Conservation (phyloP, 2,888 invertebrate species). For the Drosophila setosimentum region DNA sequence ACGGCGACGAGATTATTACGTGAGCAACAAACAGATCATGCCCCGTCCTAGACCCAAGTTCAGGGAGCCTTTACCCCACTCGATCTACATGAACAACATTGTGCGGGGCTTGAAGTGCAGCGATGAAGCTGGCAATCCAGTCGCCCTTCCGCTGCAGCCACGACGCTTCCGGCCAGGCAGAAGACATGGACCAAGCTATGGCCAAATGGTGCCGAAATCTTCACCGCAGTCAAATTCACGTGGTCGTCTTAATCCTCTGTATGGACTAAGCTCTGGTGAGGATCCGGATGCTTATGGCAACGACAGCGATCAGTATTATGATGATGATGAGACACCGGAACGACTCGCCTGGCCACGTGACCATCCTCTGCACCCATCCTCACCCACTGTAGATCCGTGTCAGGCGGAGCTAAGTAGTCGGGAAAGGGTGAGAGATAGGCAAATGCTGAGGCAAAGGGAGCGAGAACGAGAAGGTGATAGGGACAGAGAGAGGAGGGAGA, state of each 20-base stretch:
- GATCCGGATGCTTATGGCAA: slow-evolving; percentile 34
- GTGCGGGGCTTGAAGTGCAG: slow-evolving; percentile 64
- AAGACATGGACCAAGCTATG: background rate
- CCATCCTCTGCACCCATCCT: background rate
- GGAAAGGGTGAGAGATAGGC: slow-evolving; percentile 14
- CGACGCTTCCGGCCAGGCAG: slow-evolving; percentile 33
- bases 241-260: background rate
- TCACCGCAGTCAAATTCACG: background rate
- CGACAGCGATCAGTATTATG: slow-evolving; percentile 51
- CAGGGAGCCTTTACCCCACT: slow-evolving; percentile 56
- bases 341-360: slow-evolving; percentile 26
- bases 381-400: slow-evolving; percentile 56
- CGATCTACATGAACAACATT: slow-evolving; percentile 73
- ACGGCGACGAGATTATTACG: slow-evolving; percentile 54
- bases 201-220: background rate
- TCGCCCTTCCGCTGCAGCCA: background rate
- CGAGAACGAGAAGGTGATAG: slow-evolving; percentile 5
- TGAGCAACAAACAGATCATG: slow-evolving; percentile 69
- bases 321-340: slow-evolving; percentile 43
- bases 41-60: slow-evolving; percentile 59
- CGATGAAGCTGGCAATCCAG: slow-evolving; percentile 39
- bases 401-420: slow-evolving; percentile 38
- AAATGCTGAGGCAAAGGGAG: slow-evolving; percentile 1
- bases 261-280: slow-evolving; percentile 36
- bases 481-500: background rate